Conservation (phyloP, 2,888 invertebrate genomes). For the Pollenia griseotomentosa region DNA sequence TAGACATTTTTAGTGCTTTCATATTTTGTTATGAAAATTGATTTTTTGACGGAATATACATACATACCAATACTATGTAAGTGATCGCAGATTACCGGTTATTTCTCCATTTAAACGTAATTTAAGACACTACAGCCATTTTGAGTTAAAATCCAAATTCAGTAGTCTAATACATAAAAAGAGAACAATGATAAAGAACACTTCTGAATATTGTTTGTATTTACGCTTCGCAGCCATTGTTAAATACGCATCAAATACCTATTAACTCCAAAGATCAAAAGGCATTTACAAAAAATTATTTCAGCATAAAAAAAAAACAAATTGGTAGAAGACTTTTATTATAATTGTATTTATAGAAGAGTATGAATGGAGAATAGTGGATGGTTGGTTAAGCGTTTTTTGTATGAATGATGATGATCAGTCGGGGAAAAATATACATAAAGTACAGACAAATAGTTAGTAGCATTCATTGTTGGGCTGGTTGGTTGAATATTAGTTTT, state of each 20-base stretch:
- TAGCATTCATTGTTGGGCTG: constrained; percentile 8
- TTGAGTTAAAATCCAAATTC: no score
- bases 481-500: background rate
- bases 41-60: no score
- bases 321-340: constrained; percentile 44
- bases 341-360: background rate
- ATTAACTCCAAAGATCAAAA: constrained; percentile 57
- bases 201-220: constrained; percentile 30
- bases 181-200: constrained; percentile 7
- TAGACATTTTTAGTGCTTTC: no score
- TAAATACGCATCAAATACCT: constrained; percentile 53
- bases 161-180: background rate
- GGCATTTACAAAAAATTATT: constrained; percentile 55
- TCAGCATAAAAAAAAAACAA: constrained; percentile 47
- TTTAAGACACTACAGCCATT: no score
- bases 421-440: constrained; percentile 35
- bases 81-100: no score
- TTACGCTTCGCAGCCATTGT: constrained; percentile 59
- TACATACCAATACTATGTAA: no score
- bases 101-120: no score
- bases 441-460: background rate
- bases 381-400: constrained; percentile 20
- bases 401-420: constrained; percentile 33
- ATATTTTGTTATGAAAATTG: no score
- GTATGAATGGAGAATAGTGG: background rate